Percentiles rank a stretch among this genome's conserved stretches.
Evolutionary conservation across 2,797 vertebrate species (phyloP).

Genomic region (Myripristis murdjan): DNA sequence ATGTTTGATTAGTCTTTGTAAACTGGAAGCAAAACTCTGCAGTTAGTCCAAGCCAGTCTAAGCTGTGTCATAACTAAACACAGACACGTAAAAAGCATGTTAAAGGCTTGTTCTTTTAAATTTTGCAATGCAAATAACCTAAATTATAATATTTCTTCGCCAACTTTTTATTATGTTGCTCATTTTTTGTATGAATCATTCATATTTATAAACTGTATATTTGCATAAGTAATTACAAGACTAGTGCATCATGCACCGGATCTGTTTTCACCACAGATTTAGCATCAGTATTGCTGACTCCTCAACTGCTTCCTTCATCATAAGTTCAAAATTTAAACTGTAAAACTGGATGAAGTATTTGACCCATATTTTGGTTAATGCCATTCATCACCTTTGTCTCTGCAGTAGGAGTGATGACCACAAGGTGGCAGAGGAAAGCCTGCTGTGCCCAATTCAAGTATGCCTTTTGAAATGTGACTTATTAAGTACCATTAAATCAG

Average conservation of each 20-base stretch:
- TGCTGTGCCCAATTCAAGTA: constrained; percentile 35
- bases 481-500: constrained; percentile 72
- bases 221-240: neutral
- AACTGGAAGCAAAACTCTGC: neutral
- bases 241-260: neutral
- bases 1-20: neutral
- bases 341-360: neutral
- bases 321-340: neutral
- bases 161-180: neutral
- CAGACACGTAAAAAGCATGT: too few species aligned
- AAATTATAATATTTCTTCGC: neutral
- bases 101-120: neutral
- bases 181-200: neutral
- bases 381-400: neutral
- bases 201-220: neutral
- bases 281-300: neutral
- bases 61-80: neutral
- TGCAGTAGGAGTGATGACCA: constrained; percentile 72
- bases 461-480: constrained; percentile 58
- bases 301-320: neutral
- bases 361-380: neutral
- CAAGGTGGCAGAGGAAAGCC: constrained; percentile 75
- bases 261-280: neutral
- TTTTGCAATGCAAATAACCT: neutral
- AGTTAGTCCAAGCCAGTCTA: neutral